A percentile compares a stretch with the other conserved stretches of the same genome.
Evolutionary conservation across 2,888 invertebrate genomes (phyloP).

Genomic region (Lepidonotus clava): DNA sequence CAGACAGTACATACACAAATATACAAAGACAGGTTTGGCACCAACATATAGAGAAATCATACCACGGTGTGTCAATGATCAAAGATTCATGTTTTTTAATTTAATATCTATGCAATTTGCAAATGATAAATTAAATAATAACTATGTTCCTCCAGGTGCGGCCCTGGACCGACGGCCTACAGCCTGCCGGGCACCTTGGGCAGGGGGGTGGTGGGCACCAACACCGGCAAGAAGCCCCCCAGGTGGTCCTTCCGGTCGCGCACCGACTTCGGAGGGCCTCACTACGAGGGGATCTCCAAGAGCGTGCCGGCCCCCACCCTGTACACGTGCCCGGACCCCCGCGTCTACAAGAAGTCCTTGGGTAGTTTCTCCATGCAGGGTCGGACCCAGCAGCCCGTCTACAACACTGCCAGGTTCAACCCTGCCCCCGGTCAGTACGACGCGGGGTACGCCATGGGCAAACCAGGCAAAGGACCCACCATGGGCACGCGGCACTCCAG

Average conservation of each 20-base stretch:
- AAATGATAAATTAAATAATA: no score
- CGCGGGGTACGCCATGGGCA: constrained; percentile 34
- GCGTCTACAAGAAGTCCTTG: background rate
- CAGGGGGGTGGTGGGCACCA: constrained; percentile 5
- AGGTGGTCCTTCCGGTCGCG: constrained; percentile 58
- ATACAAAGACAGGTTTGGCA: no score
- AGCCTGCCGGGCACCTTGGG: constrained; percentile 14
- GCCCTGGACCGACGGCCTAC: constrained; percentile 41
- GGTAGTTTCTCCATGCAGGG: background rate
- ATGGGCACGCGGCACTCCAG: constrained; percentile 47
- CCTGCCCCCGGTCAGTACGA: constrained; percentile 55
- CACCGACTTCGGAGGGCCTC: constrained; percentile 46
- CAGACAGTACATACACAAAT: no score
- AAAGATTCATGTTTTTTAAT: no score
- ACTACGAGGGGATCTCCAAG: constrained; percentile 21
- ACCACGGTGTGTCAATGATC: no score
- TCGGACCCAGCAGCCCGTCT: background rate
- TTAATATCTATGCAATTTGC: no score
- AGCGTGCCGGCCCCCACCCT: constrained; percentile 44
- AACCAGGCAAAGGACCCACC: constrained; percentile 54
- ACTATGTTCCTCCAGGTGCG: background rate
- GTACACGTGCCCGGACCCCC: constrained; percentile 35
- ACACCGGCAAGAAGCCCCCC: constrained; percentile 60
- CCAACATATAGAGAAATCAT: no score
- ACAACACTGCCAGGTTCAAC: constrained; percentile 35